phyloP scores from a whole-genome alignment of 2,888 invertebrate genomes.

The Drosophila conformis region DNA sequence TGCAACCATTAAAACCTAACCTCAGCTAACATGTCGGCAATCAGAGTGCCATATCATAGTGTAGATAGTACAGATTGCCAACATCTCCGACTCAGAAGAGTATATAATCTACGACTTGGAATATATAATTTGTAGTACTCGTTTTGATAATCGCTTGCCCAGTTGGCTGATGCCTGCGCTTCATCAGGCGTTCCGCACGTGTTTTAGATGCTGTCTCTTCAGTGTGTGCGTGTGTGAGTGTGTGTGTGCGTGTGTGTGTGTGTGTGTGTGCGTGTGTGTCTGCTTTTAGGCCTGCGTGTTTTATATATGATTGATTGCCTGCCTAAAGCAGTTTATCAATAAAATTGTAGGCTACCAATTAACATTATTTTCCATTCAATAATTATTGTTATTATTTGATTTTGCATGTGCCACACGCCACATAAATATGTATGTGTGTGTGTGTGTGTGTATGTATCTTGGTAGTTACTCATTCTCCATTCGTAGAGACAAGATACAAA shows the following conservation, averaged over 20 bases:
- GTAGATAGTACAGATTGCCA: not conserved
- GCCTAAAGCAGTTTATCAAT: constrained; percentile 36
- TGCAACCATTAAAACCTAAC: too few relatives aligned
- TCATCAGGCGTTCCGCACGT: constrained; percentile 57
- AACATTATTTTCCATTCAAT: constrained; percentile 35
- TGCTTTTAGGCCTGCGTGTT: constrained; percentile 31
- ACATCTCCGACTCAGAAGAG: not conserved
- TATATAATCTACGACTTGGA: not conserved
- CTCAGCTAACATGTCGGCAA: too few relatives aligned
- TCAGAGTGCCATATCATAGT: not conserved
- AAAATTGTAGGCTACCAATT: constrained; percentile 39
- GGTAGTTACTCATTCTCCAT: not conserved
- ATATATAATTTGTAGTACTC: not conserved
- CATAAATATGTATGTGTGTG: not conserved
- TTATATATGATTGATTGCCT: constrained; percentile 55
- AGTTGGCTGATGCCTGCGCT: constrained; percentile 18
- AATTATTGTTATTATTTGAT: constrained; percentile 28
- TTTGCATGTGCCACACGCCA: constrained; percentile 8
- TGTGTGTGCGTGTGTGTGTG: not conserved
- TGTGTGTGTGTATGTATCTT: not conserved
- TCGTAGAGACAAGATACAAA: not conserved
- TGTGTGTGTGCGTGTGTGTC: not conserved
- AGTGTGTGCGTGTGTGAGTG: not conserved
- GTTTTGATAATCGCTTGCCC: constrained; percentile 34
- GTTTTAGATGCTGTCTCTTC: constrained; percentile 31